Evolutionary conservation across 2,888 invertebrate genomes (phyloP).

Genomic region (Meliscaeva auricollis): DNA sequence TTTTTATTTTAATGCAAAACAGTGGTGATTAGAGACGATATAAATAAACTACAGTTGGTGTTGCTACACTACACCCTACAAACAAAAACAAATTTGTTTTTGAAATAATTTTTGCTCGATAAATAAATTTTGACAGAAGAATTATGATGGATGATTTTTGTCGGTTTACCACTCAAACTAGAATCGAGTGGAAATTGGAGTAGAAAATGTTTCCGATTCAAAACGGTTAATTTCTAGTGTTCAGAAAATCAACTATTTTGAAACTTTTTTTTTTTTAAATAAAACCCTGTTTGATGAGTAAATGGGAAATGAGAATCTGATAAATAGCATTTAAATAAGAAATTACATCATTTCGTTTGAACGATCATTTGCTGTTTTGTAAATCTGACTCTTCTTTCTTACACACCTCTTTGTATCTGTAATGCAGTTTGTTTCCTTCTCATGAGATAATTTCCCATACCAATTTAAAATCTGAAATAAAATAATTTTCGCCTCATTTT

Average conservation of each 20-base stretch:
- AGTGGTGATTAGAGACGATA: neutral
- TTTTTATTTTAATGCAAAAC: neutral
- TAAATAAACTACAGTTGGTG: constrained; percentile 9
- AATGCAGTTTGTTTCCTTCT: too few relatives aligned
- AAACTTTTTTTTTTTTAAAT: too few relatives aligned
- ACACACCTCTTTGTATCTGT: too few relatives aligned
- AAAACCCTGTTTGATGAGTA: too few relatives aligned
- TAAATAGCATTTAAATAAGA: too few relatives aligned
- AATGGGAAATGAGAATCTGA: too few relatives aligned
- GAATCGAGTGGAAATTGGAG: neutral
- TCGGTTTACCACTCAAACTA: neutral
- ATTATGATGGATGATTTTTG: neutral
- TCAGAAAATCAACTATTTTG: neutral
- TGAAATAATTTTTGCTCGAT: neutral
- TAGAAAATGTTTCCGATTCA: neutral
- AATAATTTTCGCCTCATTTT: too few relatives aligned
- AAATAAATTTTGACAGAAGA: constrained; percentile 7
- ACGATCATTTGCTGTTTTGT: too few relatives aligned
- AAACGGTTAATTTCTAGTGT: neutral
- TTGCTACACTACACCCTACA: neutral
- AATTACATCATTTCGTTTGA: too few relatives aligned
- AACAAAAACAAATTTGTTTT: neutral
- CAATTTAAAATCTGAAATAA: too few relatives aligned
- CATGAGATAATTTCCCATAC: too few relatives aligned
- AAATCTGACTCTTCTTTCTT: too few relatives aligned